Base-by-base conservation (phyloP, 2,797 vertebrate species). In the Nyctalus aviator region DNA sequence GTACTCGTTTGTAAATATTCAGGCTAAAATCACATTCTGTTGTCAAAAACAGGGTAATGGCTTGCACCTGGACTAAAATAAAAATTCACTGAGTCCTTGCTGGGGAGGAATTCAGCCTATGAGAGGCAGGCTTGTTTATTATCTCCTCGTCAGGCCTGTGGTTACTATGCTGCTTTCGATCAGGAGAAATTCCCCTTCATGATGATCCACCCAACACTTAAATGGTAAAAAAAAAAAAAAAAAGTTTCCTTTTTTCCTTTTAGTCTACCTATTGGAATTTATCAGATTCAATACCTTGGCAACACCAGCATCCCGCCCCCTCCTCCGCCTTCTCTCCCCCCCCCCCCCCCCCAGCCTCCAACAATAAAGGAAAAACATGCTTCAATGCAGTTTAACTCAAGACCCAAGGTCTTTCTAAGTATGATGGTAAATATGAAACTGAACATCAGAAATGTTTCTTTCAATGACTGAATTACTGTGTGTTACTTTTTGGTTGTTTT, bases 1-100 rank as follows among this genome's bases (percentile, higher is more conserved):
- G 94, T 86, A 94, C 95, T 94, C 32, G 11, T 93, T 96, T 96
- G 94, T 93, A 97, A 97, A 96, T 90, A 96, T 78, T 93, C 89
- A 91, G 84, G 78, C 77, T 83, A 90, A 88, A 59, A 93, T 86
- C 93, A 94, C 88, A 92, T 78, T 94, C 94, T 94, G 41, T 94
- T 94, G 84, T 89, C 73, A 90, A 75, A 95, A 91, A 93, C 77
- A 87, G 64, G 46, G 84, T 95, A 97, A 97, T 96, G 85, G 82
- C 87, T 95, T 96, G 84, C 93, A 97, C 87, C 95, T 97, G 96
- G 79, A 75, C 20, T 62, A 25, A 71, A 93, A 88, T 59, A n/a
- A 55, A 66, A n/a, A 78, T 13, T 68, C 25, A 48, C 66, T 20
- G 25, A 84, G 41, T 84, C 32, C 81, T 89, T 78, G 14, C n/a